phyloP scores from a whole-genome alignment of 1,140 invertebrate genomes.

The Trypoxylus dichotomus region DNA sequence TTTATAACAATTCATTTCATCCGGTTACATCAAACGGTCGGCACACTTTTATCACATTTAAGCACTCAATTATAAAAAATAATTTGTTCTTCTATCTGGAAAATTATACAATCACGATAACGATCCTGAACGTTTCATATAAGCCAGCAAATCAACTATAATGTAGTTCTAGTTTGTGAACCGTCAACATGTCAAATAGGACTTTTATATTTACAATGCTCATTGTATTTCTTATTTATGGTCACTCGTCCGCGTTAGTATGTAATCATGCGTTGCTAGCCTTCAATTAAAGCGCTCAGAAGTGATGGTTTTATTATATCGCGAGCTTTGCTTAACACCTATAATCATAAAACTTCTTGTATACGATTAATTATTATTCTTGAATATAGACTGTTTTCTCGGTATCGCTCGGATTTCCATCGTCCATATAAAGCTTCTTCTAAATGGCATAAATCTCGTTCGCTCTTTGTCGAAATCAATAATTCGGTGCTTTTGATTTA shows the following conservation, averaged over 20 bases:
- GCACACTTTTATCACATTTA: neutral
- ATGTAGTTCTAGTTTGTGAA: conserved; percentile 24
- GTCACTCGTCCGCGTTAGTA: conserved; percentile 37
- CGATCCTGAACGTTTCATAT: conserved; percentile 5
- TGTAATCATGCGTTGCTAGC: conserved; percentile 37
- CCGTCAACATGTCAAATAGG: conserved; percentile 37
- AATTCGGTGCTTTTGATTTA: neutral
- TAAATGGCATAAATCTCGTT: neutral
- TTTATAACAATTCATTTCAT: too few relatives aligned
- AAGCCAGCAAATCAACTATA: conserved; percentile 30
- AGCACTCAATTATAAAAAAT: neutral
- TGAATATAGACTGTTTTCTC: neutral
- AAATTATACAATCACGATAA: conserved; percentile 11
- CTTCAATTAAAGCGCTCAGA: conserved; percentile 40
- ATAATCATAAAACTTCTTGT: conserved; percentile 23
- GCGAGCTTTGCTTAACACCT: conserved; percentile 28
- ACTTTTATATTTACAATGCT: conserved; percentile 37
- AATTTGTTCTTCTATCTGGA: neutral
- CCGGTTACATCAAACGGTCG: too few relatives aligned
- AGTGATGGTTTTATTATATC: conserved; percentile 35
- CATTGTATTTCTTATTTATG: conserved; percentile 42
- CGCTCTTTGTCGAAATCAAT: neutral
- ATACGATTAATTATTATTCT: conserved; percentile 11
- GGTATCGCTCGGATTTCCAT: neutral
- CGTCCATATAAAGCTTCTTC: neutral